phyloP scores from a whole-genome alignment of 2,797 vertebrate species.

The Sebastes taczanowskii region DNA sequence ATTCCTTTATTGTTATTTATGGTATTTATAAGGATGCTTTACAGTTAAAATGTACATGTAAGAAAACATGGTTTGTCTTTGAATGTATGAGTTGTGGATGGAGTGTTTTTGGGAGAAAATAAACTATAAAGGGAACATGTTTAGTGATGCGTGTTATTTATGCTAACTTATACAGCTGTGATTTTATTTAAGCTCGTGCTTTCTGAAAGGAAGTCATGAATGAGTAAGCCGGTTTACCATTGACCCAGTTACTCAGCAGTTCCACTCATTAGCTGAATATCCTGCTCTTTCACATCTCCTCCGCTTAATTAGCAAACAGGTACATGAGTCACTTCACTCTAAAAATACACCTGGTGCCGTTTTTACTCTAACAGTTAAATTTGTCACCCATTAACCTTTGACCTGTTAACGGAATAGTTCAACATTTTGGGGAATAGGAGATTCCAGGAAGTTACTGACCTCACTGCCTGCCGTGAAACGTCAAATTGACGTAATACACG shows the following conservation, averaged over 20 bases:
- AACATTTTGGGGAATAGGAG: background rate
- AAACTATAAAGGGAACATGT: slow-evolving; percentile 37
- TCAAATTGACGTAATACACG: background rate
- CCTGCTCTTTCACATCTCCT: slow-evolving; percentile 12
- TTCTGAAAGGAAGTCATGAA: slow-evolving; percentile 5
- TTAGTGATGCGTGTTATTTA: slow-evolving; percentile 12
- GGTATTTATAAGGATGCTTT: slow-evolving; percentile 77
- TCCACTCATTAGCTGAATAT: slow-evolving; percentile 27
- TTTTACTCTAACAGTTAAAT: slow-evolving; percentile 8
- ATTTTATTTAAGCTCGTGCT: background rate
- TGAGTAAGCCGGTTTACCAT: slow-evolving; percentile 17
- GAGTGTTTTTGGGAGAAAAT: slow-evolving; percentile 54
- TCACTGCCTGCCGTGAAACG: background rate
- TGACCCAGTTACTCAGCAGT: slow-evolving; percentile 8
- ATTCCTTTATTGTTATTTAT: slow-evolving; percentile 81
- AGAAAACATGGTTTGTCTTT: slow-evolving; percentile 52
- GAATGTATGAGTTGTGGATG: slow-evolving; percentile 60
- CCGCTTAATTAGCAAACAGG: slow-evolving; percentile 7
- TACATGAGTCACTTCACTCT: slow-evolving; percentile 1
- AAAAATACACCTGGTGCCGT: slow-evolving; percentile 25
- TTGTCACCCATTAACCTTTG: slow-evolving; percentile 13
- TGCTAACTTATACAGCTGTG: background rate
- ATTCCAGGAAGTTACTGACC: background rate
- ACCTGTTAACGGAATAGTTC: background rate
- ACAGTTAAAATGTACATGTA: slow-evolving; percentile 55